Evolutionary conservation across 2,113 vertebrate genomes (phyloP).

Genomic region (Anser cygnoides): DNA sequence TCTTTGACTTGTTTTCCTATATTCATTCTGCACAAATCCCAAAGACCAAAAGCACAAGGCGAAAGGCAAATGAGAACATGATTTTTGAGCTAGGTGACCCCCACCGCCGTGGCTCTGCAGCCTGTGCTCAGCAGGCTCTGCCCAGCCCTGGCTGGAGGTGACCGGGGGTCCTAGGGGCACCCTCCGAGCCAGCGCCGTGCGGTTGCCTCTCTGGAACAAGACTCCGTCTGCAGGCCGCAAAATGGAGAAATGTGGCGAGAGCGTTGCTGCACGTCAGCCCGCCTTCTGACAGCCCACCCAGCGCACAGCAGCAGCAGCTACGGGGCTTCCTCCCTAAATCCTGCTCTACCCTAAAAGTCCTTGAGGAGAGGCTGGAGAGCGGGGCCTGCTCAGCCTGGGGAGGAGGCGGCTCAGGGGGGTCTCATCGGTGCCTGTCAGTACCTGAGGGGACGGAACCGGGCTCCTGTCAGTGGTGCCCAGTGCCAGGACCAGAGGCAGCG

Average conservation of each 20-base stretch:
- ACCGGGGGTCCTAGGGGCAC: not conserved
- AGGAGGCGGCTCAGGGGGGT: not conserved
- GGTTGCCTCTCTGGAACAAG: not conserved
- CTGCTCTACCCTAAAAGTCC: not conserved
- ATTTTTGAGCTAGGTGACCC: not conserved
- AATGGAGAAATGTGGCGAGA: not conserved
- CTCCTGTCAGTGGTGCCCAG: too few relatives aligned
- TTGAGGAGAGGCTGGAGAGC: not conserved
- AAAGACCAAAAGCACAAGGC: not conserved
- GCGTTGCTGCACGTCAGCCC: not conserved
- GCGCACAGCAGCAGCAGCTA: not conserved
- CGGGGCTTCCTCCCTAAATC: not conserved
- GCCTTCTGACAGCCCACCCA: not conserved
- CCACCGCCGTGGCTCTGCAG: accelerated
- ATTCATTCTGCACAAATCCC: not conserved
- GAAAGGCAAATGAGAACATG: not conserved
- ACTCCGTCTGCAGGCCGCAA: not conserved
- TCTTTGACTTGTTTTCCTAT: not conserved
- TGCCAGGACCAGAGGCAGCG: too few relatives aligned
- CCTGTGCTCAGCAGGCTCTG: not conserved
- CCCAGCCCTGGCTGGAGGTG: not conserved
- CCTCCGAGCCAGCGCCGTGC: accelerated
- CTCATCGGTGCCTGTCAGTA: too few relatives aligned
- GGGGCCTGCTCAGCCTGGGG: not conserved
- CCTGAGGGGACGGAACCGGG: too few relatives aligned